Conservation (phyloP, 2,113 vertebrate species). For the Megatriorchis doriae region DNA sequence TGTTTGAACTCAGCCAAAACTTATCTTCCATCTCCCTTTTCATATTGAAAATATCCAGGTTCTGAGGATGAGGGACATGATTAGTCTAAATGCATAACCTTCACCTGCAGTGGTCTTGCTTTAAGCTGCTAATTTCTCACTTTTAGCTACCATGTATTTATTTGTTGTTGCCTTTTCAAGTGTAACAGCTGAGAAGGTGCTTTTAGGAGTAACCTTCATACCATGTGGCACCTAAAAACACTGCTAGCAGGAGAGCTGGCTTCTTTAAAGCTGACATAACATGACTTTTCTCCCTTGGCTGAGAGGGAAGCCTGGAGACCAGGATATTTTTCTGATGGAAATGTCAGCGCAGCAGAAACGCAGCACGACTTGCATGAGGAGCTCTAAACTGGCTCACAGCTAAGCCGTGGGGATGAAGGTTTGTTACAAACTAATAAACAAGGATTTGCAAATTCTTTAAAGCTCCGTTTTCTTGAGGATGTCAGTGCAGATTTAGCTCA, state of each 20-base stretch:
- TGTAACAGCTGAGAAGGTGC: neutral
- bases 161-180: neutral
- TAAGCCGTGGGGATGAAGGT: neutral
- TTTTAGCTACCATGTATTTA: neutral
- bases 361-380: fast-evolving
- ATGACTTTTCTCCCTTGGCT: neutral
- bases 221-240: neutral
- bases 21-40: neutral
- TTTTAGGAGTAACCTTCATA: neutral
- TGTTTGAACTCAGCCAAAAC: neutral
- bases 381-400: neutral
- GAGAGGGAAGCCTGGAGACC: neutral
- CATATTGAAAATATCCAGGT: neutral
- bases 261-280: neutral
- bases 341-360: neutral
- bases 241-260: neutral
- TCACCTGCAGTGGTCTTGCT: neutral
- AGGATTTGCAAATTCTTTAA: neutral
- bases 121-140: neutral
- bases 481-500: neutral
- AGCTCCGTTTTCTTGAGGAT: neutral
- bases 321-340: neutral
- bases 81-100: neutral
- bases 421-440: neutral
- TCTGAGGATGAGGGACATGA: neutral